Evolutionary conservation across 2,113 vertebrate genomes (phyloP).

Genomic region (Todiramphus saurophagus): DNA sequence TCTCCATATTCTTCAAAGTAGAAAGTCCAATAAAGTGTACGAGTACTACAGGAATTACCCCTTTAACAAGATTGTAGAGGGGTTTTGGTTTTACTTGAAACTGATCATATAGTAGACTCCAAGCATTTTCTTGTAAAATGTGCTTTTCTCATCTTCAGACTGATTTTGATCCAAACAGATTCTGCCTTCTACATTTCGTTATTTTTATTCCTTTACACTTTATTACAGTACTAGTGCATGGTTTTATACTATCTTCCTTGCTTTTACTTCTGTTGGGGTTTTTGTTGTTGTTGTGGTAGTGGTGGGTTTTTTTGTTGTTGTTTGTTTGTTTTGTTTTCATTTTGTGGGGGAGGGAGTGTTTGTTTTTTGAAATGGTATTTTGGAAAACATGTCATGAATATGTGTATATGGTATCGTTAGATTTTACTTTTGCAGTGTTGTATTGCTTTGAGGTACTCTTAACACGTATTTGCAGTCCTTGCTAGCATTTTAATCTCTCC

Average conservation of each 20-base stretch:
- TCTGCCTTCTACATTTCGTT: not conserved
- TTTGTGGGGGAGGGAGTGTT: no score
- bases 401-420: not conserved
- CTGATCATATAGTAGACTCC: not conserved
- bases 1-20: not conserved
- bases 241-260: not conserved
- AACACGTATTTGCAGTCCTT: not conserved
- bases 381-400: not conserved
- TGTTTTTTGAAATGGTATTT: not conserved
- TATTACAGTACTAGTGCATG: not conserved
- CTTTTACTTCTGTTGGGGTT: not conserved
- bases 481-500: not conserved
- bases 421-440: not conserved
- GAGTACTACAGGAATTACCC: not conserved
- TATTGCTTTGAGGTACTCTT: not conserved
- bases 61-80: not conserved
- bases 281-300: no score
- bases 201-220: not conserved
- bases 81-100: not conserved
- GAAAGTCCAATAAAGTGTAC: not conserved
- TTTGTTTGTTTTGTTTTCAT: no score
- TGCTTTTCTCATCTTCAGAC: not conserved
- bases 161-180: not conserved
- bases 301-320: no score
- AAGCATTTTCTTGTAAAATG: not conserved